Conservation (phyloP, 2,113 vertebrate genomes). For the Labeo catla region DNA sequence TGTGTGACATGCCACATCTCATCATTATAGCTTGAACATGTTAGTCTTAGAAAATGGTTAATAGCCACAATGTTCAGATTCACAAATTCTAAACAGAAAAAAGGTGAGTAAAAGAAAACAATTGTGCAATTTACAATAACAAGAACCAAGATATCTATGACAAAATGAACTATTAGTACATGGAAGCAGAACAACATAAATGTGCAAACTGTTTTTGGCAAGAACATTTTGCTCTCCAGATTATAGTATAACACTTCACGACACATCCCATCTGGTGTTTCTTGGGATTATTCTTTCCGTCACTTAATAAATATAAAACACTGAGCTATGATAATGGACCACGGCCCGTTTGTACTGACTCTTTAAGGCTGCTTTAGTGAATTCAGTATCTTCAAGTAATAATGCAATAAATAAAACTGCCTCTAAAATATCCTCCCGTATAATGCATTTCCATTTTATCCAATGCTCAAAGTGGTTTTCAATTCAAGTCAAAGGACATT, state of each 20-base stretch:
- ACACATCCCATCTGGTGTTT: conserved; percentile 17
- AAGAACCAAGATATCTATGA: not conserved
- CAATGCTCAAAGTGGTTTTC: conserved; percentile 20
- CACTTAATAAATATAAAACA: conserved; percentile 45
- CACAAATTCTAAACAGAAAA: not conserved
- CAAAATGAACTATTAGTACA: not conserved
- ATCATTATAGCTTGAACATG: not conserved
- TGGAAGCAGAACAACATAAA: not conserved
- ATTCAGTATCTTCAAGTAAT: conserved; percentile 55
- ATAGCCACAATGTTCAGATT: not conserved
- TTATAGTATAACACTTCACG: conserved; percentile 24
- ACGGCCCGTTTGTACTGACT: not conserved
- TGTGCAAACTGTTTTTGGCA: conserved; percentile 50
- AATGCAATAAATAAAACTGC: conserved; percentile 40
- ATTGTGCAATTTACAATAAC: conserved; percentile 23
- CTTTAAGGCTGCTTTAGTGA: conserved; percentile 42
- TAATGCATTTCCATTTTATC: not conserved
- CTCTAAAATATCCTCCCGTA: conserved; percentile 4
- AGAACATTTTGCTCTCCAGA: conserved; percentile 12
- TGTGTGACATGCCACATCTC: not conserved
- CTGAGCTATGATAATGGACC: conserved; percentile 24
- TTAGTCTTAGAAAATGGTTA: not conserved
- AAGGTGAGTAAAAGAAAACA: conserved; percentile 17
- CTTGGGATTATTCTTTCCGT: not conserved
- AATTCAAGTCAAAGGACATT: conserved; percentile 27